Evolutionary conservation across 2,113 vertebrate species (phyloP).

Genomic region (Osmerus eperlanus): DNA sequence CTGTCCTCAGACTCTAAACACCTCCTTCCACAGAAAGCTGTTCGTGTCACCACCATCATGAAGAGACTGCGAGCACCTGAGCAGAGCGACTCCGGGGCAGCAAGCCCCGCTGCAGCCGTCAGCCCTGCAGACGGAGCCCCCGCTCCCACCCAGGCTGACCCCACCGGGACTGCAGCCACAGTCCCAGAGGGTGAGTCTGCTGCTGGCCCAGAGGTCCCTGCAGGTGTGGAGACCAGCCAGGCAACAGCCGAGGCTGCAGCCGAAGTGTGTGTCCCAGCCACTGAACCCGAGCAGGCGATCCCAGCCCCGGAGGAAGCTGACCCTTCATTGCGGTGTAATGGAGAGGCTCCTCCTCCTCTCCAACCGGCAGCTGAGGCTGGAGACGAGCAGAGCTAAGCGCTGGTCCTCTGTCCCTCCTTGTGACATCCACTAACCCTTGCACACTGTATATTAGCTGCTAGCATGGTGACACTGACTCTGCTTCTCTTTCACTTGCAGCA

Average conservation of each 20-base stretch:
- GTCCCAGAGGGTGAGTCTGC: conserved; percentile 24
- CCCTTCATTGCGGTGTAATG: conserved; percentile 75
- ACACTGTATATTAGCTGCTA: conserved; percentile 81
- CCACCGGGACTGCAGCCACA: conserved; percentile 25
- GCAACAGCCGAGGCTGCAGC: conserved; percentile 19
- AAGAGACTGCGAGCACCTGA: conserved; percentile 89
- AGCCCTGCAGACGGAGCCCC: conserved; percentile 46
- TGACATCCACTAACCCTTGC: conserved; percentile 45
- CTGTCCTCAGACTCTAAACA: neutral
- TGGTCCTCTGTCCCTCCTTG: neutral
- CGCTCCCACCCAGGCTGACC: conserved; percentile 46
- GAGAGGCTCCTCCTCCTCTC: conserved; percentile 65
- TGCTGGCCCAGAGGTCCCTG: conserved; percentile 36
- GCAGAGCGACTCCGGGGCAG: conserved; percentile 63
- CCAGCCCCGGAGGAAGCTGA: conserved; percentile 55
- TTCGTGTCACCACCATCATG: conserved; percentile 97
- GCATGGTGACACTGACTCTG: conserved; percentile 80
- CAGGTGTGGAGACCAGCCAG: conserved; percentile 42
- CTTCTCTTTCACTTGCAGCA: conserved; percentile 61
- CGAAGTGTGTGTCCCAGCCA: conserved; percentile 24
- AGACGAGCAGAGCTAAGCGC: conserved; percentile 79
- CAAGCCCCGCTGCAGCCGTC: conserved; percentile 27
- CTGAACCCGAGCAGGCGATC: conserved; percentile 57
- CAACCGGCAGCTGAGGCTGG: conserved; percentile 55
- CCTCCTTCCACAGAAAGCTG: conserved; percentile 82